Evolutionary conservation across 1,140 invertebrate genomes (phyloP).

Genomic region (Drosophila bifasciata): DNA sequence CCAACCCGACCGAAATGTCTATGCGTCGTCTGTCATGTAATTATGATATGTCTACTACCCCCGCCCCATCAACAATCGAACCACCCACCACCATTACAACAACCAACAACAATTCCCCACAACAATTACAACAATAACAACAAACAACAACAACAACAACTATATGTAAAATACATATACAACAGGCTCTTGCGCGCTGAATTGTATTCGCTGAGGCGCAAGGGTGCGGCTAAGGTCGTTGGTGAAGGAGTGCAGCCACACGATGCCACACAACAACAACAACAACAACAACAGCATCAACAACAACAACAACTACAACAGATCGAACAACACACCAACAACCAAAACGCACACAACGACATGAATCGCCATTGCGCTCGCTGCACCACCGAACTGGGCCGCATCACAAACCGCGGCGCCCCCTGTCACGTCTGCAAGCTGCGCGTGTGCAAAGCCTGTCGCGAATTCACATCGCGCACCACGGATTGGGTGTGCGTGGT

Average conservation of each 20-base stretch:
- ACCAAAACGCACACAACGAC: slow-evolving; percentile 78
- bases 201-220: slow-evolving; percentile 86
- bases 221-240: slow-evolving; percentile 85
- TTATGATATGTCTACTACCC: slow-evolving; percentile 43
- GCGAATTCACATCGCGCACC: slow-evolving; percentile 86
- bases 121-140: slow-evolving; percentile 30
- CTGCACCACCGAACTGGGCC: slow-evolving; percentile 89
- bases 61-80: slow-evolving; percentile 16
- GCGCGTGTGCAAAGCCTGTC: slow-evolving; percentile 90
- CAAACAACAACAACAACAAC: slow-evolving; percentile 33
- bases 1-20: slow-evolving; percentile 52
- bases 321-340: slow-evolving; percentile 64
- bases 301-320: slow-evolving; percentile 59
- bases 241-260: slow-evolving; percentile 67
- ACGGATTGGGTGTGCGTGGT: slow-evolving; percentile 91
- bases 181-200: slow-evolving; percentile 88
- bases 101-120: slow-evolving; percentile 22
- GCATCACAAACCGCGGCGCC: slow-evolving; percentile 90
- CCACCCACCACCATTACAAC: slow-evolving; percentile 28
- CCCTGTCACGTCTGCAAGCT: slow-evolving; percentile 88
- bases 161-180: slow-evolving; percentile 6
- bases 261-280: slow-evolving; percentile 73
- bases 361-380: slow-evolving; percentile 88
- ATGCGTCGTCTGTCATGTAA: slow-evolving; percentile 60
- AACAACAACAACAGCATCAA: slow-evolving; percentile 44